Conservation (phyloP, 2,113 vertebrate species). For the Toxostoma redivivum region DNA sequence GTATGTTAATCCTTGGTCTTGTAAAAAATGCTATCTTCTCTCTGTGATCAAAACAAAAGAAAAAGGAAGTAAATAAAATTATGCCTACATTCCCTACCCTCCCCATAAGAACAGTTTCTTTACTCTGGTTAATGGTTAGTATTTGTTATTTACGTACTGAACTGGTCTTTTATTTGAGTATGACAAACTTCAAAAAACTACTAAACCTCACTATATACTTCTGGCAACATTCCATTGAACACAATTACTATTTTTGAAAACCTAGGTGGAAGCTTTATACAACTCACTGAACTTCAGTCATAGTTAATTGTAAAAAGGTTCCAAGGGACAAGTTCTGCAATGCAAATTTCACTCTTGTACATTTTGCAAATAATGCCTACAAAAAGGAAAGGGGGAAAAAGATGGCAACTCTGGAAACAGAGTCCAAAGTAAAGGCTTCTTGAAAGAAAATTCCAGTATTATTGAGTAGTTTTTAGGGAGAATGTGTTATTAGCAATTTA, state of each 20-base stretch:
- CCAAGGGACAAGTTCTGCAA: background rate
- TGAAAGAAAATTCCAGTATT: background rate
- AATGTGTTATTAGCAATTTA: background rate
- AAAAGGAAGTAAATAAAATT: background rate
- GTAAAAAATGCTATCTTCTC: constrained; percentile 99
- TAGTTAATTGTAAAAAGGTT: background rate
- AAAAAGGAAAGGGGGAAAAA: background rate
- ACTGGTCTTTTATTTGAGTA: background rate
- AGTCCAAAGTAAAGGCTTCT: background rate
- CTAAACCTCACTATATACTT: background rate
- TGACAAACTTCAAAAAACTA: background rate
- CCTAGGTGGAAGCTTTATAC: background rate
- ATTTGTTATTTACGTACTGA: background rate
- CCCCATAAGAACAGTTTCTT: background rate
- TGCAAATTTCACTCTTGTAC: background rate
- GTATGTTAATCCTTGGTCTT: constrained; percentile 96
- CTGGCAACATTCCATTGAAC: background rate
- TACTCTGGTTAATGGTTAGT: background rate
- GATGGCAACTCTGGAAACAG: background rate
- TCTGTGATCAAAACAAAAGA: constrained; percentile 72
- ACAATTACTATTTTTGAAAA: background rate
- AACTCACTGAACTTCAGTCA: background rate
- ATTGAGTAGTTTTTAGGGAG: background rate
- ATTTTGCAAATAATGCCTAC: background rate
- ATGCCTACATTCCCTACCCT: fast-evolving